Evolutionary conservation across 1,140 invertebrate species (phyloP).

Genomic region (Heliothis virescens): DNA sequence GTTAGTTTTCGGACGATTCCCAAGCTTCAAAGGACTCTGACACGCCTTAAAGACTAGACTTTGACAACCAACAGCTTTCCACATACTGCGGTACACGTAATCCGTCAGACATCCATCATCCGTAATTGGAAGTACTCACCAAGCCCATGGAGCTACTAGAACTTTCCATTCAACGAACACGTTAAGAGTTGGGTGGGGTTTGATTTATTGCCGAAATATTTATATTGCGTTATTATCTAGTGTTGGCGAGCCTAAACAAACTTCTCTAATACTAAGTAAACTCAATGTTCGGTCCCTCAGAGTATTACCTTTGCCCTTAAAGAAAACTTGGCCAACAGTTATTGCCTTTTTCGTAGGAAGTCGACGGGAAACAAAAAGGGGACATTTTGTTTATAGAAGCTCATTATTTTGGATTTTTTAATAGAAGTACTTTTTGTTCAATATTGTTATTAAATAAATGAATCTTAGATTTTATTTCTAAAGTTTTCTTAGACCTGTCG

Average conservation of each 20-base stretch:
- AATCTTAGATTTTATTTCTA: background rate
- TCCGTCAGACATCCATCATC: constrained; percentile 13
- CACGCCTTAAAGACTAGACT: background rate
- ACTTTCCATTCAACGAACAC: constrained; percentile 1
- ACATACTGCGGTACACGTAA: background rate
- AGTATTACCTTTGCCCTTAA: constrained; percentile 70
- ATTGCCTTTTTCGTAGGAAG: constrained; percentile 66
- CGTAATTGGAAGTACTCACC: constrained; percentile 17
- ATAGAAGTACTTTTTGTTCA: constrained; percentile 9
- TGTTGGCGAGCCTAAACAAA: constrained; percentile 74
- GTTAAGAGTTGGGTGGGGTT: background rate
- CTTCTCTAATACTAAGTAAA: constrained; percentile 76
- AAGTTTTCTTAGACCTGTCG: background rate
- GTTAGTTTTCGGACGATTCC: background rate
- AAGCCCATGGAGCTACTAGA: background rate
- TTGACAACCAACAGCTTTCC: background rate
- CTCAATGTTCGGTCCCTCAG: constrained; percentile 66
- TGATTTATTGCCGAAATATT: constrained; percentile 62
- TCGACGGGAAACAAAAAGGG: constrained; percentile 58
- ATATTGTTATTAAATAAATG: background rate
- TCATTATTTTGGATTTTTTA: constrained; percentile 55
- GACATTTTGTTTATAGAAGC: constrained; percentile 58
- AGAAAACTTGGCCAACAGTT: constrained; percentile 66
- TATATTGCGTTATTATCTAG: constrained; percentile 76
- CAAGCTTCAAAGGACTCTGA: constrained; percentile 2